These are phyloP conservation scores for Antrozous pallidus DNA, from an alignment of 2,797 vertebrate genomes.

Conservation along the genomic window DNA sequence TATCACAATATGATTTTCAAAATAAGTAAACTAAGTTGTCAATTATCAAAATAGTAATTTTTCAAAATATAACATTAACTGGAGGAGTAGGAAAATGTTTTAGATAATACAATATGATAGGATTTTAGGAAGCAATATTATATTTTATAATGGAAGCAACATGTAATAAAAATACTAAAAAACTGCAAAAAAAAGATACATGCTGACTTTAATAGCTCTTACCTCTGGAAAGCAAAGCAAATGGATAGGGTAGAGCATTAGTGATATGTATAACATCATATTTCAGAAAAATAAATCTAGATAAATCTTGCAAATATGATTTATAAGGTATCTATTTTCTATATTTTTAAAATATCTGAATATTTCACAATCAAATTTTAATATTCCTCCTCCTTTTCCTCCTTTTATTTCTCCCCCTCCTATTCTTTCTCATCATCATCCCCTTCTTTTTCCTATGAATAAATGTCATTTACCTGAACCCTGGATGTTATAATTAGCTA, in stretches of 20 bases:
- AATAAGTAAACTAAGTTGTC: neutral
- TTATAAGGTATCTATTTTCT: neutral
- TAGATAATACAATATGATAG: neutral
- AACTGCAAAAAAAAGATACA: neutral
- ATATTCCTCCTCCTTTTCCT: neutral
- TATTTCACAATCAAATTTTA: neutral
- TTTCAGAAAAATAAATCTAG: slow-evolving; percentile 17
- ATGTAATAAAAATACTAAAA: neutral
- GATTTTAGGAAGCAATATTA: neutral
- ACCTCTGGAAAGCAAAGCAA: neutral
- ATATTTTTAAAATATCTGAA: neutral
- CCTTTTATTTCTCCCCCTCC: neutral
- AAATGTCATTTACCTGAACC: neutral
- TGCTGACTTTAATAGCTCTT: neutral
- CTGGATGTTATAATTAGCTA: neutral
- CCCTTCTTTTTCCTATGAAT: neutral
- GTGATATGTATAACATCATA: neutral
- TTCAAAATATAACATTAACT: neutral
- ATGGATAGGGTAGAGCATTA: neutral
- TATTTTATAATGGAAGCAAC: neutral
- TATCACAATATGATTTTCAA: neutral
- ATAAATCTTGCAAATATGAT: neutral
- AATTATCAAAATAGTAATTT: neutral
- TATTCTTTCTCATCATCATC: neutral
- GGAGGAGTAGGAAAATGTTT: neutral